Base-by-base conservation (phyloP, 2,113 vertebrate genomes). In the Lonchura striata region DNA sequence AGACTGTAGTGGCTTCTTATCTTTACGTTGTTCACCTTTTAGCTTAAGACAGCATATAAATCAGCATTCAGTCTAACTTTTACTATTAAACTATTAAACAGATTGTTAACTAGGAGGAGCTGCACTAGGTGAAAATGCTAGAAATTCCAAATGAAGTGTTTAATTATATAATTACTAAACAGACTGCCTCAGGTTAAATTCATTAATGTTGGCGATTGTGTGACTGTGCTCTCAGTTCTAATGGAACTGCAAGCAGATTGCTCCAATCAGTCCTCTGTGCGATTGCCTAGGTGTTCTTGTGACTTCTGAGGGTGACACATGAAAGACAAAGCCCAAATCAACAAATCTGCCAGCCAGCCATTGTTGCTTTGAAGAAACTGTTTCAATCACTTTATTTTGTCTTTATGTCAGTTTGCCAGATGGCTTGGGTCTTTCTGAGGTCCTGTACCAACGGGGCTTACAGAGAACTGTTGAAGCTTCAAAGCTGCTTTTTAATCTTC, bases 401-500 rank as follows among this genome's bases (percentile, higher is more conserved):
- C 98, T 98, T 98, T 98, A 98, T 98, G 97, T 98, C 98, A 98
- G 98, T 98, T 98, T 98, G 98, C 98, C 99, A 99, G 99, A 99
- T 99, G 99, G 99, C 98, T 98, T 98, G 98, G 98, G 98, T 98
- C 98, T 97, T 98, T 98, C 98, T 98, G 98, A 98, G 98, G 98
- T 98, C 98, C 98, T 98, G 98, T 97, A 98, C 98, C 98, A 98
- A 98, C 97, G 98, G 98, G 98, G 98, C 98, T 97, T 97, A 97
- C 97, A 98, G 97, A 97, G 98, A 98, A 97, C 98, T 98, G 98
- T 98, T 98, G 98, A 95, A 97, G 99, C 99, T 99, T 99, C 99
- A 99, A 99, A 99, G 99, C 98, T 96, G 97, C 98, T 98, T 99
- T 99, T 99, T 99, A 99, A 99, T 99, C 99, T 99, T 98, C 97